phyloP scores from a whole-genome alignment of 2,888 invertebrate species.

The Eupithecia pulchellata region DNA sequence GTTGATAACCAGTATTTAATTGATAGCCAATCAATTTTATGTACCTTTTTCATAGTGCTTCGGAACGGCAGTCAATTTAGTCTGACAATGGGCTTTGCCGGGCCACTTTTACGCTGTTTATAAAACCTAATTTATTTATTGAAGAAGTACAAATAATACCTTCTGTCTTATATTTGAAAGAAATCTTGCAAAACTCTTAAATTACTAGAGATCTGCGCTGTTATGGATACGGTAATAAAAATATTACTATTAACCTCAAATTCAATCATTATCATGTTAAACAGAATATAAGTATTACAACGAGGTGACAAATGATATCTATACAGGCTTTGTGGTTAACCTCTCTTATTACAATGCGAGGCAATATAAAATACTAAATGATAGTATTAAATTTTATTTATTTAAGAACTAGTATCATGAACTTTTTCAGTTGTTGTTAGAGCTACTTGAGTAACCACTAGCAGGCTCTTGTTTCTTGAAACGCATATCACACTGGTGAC shows the following conservation, averaged over 20 bases:
- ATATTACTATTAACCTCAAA: not conserved
- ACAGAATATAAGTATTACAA: not conserved
- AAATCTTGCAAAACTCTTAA: not conserved
- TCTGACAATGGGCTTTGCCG: not conserved
- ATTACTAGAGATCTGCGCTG: not conserved
- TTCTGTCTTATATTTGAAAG: not conserved
- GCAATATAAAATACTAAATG: not conserved
- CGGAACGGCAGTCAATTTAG: not conserved
- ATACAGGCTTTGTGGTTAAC: conserved; percentile 51
- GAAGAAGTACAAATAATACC: not conserved
- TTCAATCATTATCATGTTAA: not conserved
- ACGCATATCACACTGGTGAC: not conserved
- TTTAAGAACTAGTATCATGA: not conserved
- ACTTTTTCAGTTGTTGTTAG: not conserved
- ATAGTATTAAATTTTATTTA: not conserved
- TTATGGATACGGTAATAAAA: not conserved
- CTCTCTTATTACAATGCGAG: conserved; percentile 53
- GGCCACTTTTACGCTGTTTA: not conserved
- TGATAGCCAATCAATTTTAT: not conserved
- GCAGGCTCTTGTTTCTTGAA: not conserved
- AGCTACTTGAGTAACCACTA: not conserved
- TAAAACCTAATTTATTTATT: not conserved
- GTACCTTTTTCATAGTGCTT: not conserved
- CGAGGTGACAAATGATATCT: conserved; percentile 26
- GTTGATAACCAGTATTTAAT: not conserved